Evolutionary conservation across 2,888 invertebrate genomes (phyloP).

Genomic region (Spisula solida): DNA sequence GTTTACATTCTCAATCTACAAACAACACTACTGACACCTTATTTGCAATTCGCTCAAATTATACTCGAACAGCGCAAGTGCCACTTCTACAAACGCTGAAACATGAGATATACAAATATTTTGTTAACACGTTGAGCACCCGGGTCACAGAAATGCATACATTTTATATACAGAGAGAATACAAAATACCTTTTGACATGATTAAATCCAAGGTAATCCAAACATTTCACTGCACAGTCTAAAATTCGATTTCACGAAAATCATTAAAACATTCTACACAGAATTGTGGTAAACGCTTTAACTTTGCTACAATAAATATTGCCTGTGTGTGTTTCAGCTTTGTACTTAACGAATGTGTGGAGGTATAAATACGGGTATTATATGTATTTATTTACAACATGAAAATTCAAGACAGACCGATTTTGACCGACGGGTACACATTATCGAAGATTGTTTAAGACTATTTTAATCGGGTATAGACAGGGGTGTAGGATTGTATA

Average conservation of each 20-base stretch:
- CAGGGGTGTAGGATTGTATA: constrained; percentile 30
- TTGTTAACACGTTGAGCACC: not conserved
- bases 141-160: not conserved
- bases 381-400: constrained; percentile 42
- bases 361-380: not conserved
- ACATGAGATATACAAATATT: not conserved
- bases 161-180: not conserved
- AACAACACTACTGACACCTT: not conserved
- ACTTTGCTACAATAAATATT: not conserved
- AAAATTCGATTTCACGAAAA: constrained; percentile 3
- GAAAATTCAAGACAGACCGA: constrained; percentile 14
- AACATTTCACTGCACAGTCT: not conserved
- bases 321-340: not conserved
- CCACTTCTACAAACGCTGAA: constrained; percentile 3
- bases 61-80: not conserved
- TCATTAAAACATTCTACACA: not conserved
- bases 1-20: not conserved
- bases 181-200: constrained; percentile 14
- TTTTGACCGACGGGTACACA: constrained; percentile 23
- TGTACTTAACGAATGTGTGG: not conserved
- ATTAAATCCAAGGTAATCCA: constrained; percentile 13
- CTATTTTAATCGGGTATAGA: constrained; percentile 33
- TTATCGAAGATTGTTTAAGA: constrained; percentile 30
- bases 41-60: not conserved
- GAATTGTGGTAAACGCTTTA: not conserved